A percentile compares a stretch with the other conserved stretches of the same genome.
These are phyloP conservation scores for Lycodopsis pacificus DNA, from an alignment of 2,797 vertebrate genomes.

Conservation along the genomic window DNA sequence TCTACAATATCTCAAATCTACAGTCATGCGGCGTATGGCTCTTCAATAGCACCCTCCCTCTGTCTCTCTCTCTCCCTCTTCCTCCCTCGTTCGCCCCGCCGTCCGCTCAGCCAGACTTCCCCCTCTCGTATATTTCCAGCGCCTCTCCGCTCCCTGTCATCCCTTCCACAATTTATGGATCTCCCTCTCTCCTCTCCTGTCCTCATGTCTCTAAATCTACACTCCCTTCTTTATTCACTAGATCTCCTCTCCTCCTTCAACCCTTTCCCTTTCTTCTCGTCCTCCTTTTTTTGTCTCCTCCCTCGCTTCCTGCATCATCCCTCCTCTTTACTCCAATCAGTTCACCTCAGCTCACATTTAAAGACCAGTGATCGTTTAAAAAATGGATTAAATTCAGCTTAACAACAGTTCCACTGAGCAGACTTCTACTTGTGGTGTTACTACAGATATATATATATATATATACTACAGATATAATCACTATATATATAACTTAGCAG, in stretches of 20 bases:
- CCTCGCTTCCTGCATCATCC: background rate
- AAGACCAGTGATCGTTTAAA: background rate
- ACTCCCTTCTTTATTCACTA: conserved; percentile 48
- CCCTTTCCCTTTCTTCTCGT: background rate
- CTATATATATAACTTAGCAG: background rate
- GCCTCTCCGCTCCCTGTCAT: conserved; percentile 56
- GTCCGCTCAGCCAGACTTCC: conserved; percentile 39
- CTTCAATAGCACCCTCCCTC: conserved; percentile 21
- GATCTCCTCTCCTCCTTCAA: conserved; percentile 15
- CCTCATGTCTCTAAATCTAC: conserved; percentile 65
- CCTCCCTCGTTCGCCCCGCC: conserved; percentile 39
- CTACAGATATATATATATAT: background rate
- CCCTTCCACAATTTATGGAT: conserved; percentile 63
- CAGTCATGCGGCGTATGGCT: conserved; percentile 38
- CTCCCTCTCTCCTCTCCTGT: conserved; percentile 36
- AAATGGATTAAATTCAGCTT: background rate
- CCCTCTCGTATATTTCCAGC: conserved; percentile 64
- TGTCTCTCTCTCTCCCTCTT: conserved; percentile 4
- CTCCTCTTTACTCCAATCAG: background rate
- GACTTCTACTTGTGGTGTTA: background rate
- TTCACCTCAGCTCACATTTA: background rate
- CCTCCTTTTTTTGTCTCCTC: background rate
- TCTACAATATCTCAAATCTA: conserved; percentile 46
- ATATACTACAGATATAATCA: background rate
- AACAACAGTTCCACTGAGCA: background rate